A percentile compares a stretch with the other conserved stretches of the same genome.
phyloP scores from a whole-genome alignment of 2,797 vertebrate species.

The Staurois parvus region DNA sequence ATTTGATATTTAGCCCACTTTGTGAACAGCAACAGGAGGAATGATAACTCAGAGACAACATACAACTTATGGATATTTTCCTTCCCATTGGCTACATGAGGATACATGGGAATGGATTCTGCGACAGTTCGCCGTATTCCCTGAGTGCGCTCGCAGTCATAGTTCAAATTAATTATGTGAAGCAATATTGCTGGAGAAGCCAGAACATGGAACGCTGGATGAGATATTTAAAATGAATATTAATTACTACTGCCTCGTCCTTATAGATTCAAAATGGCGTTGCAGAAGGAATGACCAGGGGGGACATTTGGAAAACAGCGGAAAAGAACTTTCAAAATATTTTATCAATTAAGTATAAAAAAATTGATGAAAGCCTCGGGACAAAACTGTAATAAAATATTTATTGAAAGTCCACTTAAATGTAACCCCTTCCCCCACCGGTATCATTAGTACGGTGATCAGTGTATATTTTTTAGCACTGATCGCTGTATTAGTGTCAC shows the following conservation, averaged over 20 bases:
- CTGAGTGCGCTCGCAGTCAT: not conserved
- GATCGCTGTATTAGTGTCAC: too few species aligned
- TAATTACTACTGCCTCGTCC: slow-evolving; percentile 1
- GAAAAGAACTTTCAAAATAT: slow-evolving; percentile 38
- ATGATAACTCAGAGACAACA: not conserved
- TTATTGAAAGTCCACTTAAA: slow-evolving; percentile 30
- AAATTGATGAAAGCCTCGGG: not conserved
- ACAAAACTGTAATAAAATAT: slow-evolving; percentile 16
- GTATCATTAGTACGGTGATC: too few species aligned
- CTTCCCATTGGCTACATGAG: not conserved
- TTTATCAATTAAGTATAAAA: slow-evolving; percentile 35
- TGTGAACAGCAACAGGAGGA: too few species aligned
- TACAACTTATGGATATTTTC: not conserved
- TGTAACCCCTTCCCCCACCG: too few species aligned
- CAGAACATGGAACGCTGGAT: not conserved
- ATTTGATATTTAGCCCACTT: too few species aligned
- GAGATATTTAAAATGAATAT: slow-evolving; percentile 11
- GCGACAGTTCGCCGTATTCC: not conserved
- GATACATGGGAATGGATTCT: not conserved
- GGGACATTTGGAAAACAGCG: not conserved
- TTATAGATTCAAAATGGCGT: slow-evolving; percentile 24
- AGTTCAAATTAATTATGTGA: not conserved
- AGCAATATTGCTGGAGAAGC: not conserved
- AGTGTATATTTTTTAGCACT: too few species aligned
- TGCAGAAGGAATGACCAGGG: slow-evolving; percentile 6